Percentiles rank a stretch among this genome's conserved stretches.
Evolutionary conservation across 1,140 invertebrate species (phyloP).

Genomic region (Cotesia typhae): DNA sequence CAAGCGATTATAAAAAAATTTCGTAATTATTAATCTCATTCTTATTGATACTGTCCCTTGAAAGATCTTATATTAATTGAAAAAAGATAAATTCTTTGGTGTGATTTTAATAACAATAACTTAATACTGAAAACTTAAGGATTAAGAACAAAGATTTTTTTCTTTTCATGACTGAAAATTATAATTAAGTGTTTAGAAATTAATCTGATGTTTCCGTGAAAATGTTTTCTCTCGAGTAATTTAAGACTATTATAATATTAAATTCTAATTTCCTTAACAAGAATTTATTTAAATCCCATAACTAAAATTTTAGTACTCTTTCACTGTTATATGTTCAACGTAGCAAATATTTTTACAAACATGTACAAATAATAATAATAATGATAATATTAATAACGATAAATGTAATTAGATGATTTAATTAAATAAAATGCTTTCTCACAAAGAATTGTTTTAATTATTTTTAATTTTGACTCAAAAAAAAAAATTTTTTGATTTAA

Average conservation of each 20-base stretch:
- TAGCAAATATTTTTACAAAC: conserved; percentile 43
- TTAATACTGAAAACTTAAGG: conserved; percentile 33
- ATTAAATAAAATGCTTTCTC: conserved; percentile 41
- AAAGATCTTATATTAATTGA: conserved; percentile 20
- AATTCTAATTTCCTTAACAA: too few relatives aligned
- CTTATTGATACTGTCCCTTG: conserved; percentile 11
- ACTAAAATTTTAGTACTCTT: neutral
- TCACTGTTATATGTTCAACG: neutral
- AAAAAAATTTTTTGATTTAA: neutral
- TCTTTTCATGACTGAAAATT: conserved; percentile 31
- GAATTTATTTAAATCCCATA: too few relatives aligned
- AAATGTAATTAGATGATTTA: conserved; percentile 42
- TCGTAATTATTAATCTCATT: conserved; percentile 11
- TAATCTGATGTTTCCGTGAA: conserved; percentile 18
- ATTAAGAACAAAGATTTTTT: conserved; percentile 25
- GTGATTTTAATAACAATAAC: conserved; percentile 34
- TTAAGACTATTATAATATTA: neutral
- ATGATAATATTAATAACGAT: conserved; percentile 1
- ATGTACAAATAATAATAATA: conserved; percentile 36
- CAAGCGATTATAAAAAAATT: conserved; percentile 81
- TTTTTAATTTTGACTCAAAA: neutral
- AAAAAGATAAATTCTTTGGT: conserved; percentile 23
- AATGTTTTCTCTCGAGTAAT: neutral
- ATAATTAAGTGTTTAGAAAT: conserved; percentile 34
- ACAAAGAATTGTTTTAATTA: neutral